Conservation (phyloP, 2,888 invertebrate genomes). For the Eupithecia insigniata region DNA sequence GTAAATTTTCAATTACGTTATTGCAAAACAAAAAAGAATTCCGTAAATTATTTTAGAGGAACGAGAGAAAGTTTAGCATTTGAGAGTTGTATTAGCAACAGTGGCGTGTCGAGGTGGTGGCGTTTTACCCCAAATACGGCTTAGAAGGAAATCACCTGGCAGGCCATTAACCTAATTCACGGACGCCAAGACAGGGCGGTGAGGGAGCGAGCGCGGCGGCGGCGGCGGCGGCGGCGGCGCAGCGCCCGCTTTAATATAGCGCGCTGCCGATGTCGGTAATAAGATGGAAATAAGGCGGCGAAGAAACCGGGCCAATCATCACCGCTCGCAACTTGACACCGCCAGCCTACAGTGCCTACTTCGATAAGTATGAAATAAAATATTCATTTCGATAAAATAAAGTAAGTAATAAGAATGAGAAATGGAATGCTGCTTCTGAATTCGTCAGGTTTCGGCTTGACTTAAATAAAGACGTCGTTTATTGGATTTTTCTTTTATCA, state of each 20-base stretch:
- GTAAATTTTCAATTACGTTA: conserved; percentile 16
- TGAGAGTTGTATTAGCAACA: conserved; percentile 67
- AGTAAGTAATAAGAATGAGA: conserved; percentile 39
- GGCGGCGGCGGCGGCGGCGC: conserved; percentile 49
- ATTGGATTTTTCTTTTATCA: not conserved
- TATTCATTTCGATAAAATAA: conserved; percentile 44
- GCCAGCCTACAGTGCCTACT: conserved; percentile 51
- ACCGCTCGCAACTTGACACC: conserved; percentile 74
- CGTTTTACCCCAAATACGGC: conserved; percentile 76
- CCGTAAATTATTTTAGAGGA: conserved; percentile 32
- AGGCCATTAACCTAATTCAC: conserved; percentile 84
- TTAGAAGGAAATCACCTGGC: conserved; percentile 83
- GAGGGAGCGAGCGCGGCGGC: conserved; percentile 57
- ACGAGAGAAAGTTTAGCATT: conserved; percentile 56
- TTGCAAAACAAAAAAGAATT: conserved; percentile 15
- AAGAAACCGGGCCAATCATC: conserved; percentile 80
- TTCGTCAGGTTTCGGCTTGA: conserved; percentile 26
- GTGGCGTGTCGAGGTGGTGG: conserved; percentile 74
- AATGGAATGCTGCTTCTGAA: conserved; percentile 34
- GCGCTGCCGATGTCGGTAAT: conserved; percentile 81
- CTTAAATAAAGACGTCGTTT: conserved; percentile 18
- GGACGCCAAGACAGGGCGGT: conserved; percentile 82
- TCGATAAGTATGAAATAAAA: conserved; percentile 50
- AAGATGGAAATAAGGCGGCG: conserved; percentile 82
- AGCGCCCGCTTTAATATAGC: conserved; percentile 81